These are phyloP conservation scores for Agrotis segetum DNA, from an alignment of 2,888 invertebrate species.

Conservation along the genomic window DNA sequence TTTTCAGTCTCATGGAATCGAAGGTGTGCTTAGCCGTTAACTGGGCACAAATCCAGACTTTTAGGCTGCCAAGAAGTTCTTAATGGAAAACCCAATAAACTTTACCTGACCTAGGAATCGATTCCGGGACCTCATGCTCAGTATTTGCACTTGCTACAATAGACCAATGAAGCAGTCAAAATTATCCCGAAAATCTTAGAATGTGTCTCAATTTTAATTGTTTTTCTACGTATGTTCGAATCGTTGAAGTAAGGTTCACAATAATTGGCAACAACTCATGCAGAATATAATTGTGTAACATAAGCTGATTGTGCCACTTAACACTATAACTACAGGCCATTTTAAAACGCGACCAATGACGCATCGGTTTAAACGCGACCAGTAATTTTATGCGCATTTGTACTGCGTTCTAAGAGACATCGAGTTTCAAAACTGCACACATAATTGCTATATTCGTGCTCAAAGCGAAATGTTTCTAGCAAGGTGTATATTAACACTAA, in stretches of 20 bases:
- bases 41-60: no score
- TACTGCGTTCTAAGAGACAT: constrained; percentile 64
- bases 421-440: constrained; percentile 64
- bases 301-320: constrained; percentile 55
- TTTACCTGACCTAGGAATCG: no score
- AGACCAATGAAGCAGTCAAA: no score
- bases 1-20: no score
- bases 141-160: no score
- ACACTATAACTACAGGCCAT: constrained; percentile 79
- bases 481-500: constrained; percentile 59
- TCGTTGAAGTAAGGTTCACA: not conserved
- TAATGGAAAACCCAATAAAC: no score
- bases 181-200: no score
- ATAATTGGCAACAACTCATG: constrained; percentile 4
- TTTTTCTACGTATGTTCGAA: no score
- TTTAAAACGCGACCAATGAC: constrained; percentile 88
- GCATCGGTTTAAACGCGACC: constrained; percentile 87
- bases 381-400: constrained; percentile 80
- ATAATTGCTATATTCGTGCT: constrained; percentile 67
- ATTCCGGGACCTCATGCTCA: no score
- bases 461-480: constrained; percentile 59
- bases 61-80: no score
- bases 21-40: no score
- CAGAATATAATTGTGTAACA: constrained; percentile 45
- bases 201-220: no score